Conservation (phyloP, 2,797 vertebrate genomes). For the Decapterus maruadsi region DNA sequence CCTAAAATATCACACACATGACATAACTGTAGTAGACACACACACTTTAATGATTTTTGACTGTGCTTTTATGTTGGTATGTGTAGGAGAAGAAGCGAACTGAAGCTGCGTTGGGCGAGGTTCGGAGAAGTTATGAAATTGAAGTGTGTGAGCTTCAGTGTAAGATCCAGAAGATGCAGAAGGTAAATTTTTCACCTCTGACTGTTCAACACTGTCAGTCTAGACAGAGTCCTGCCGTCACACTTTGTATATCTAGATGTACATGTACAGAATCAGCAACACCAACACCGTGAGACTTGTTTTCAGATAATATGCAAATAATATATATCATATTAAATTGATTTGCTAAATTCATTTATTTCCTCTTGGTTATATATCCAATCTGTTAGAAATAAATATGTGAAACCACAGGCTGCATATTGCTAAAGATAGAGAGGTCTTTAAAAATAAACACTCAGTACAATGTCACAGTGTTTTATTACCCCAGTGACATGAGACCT, state of each 20-base stretch:
- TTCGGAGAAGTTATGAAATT: slow-evolving; percentile 88
- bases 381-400: neutral
- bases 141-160: slow-evolving; percentile 95
- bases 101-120: slow-evolving; percentile 87
- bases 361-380: neutral
- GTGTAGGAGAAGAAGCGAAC: slow-evolving; percentile 89
- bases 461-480: neutral
- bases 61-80: neutral
- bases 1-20: neutral
- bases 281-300: neutral
- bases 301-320: neutral
- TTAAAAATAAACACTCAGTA: neutral
- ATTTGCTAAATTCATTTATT: neutral
- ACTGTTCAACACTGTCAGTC: neutral
- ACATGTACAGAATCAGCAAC: neutral
- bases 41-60: neutral
- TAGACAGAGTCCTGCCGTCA: neutral
- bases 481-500: neutral
- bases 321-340: neutral
- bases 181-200: slow-evolving; percentile 78
- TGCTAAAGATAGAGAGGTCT: neutral
- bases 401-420: neutral
- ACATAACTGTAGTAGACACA: neutral
- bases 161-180: slow-evolving; percentile 93
- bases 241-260: neutral